A percentile compares a stretch with the other conserved stretches of the same genome.
These are phyloP conservation scores for Smittia aterrima DNA, from an alignment of 2,888 invertebrate species.

Conservation along the genomic window DNA sequence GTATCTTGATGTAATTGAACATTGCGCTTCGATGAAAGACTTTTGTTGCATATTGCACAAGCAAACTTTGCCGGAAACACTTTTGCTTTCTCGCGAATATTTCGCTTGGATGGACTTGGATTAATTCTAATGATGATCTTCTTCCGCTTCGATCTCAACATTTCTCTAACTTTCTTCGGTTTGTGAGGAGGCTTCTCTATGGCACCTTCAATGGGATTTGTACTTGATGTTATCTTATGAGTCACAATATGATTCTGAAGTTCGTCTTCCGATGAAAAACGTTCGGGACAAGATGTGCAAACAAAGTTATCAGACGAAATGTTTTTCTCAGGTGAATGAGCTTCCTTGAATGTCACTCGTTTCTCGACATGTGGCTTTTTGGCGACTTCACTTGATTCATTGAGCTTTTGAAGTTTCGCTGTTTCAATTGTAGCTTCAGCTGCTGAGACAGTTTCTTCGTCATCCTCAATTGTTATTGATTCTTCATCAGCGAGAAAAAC, in stretches of 20 bases:
- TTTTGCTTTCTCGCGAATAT: slow-evolving; percentile 21
- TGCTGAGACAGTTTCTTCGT: slow-evolving; percentile 44
- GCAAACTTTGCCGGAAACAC: slow-evolving; percentile 47
- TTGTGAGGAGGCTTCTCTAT: not conserved
- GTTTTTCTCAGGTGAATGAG: slow-evolving; percentile 44
- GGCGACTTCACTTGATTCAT: slow-evolving; percentile 38
- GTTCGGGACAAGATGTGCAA: slow-evolving; percentile 59
- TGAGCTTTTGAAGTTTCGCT: slow-evolving; percentile 38
- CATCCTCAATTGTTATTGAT: slow-evolving; percentile 45
- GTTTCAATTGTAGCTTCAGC: slow-evolving; percentile 38
- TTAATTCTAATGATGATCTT: slow-evolving; percentile 31
- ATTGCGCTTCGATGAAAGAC: slow-evolving; percentile 62
- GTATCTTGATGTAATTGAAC: slow-evolving; percentile 64
- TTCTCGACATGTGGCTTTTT: slow-evolving; percentile 45
- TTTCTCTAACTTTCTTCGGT: not conserved
- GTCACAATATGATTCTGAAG: slow-evolving; percentile 64
- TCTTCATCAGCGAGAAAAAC: slow-evolving; percentile 59
- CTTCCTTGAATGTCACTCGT: not conserved
- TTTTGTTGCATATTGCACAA: slow-evolving; percentile 63
- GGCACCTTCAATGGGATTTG: slow-evolving; percentile 5
- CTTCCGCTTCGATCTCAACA: not conserved
- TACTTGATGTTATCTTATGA: slow-evolving; percentile 53
- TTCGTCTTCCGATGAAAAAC: slow-evolving; percentile 60
- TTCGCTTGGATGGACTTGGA: not conserved
- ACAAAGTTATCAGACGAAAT: slow-evolving; percentile 44